A percentile compares a stretch with the other conserved stretches of the same genome.
phyloP scores from a whole-genome alignment of 92 coral and sea anemone species.

The Virgularia gustaviana region DNA sequence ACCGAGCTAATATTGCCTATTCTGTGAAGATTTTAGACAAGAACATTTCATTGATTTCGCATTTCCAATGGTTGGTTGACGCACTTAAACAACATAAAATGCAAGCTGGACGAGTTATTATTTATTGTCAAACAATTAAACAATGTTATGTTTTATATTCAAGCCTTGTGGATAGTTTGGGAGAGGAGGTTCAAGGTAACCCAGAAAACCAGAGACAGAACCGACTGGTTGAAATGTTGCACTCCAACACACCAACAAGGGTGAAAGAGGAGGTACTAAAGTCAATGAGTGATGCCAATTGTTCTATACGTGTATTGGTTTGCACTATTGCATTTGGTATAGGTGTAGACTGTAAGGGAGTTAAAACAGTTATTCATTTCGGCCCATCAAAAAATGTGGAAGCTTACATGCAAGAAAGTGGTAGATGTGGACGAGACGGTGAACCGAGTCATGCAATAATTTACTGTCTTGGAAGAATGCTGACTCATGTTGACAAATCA shows the following conservation, averaged over 20 bases:
- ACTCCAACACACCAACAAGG: constrained; percentile 36
- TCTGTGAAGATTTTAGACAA: constrained; percentile 22
- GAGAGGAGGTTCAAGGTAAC: constrained; percentile 19
- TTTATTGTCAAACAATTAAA: constrained; percentile 31
- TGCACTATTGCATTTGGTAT: constrained; percentile 48
- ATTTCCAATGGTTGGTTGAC: constrained; percentile 30
- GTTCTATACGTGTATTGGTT: constrained; percentile 21
- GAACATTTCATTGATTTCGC: neutral
- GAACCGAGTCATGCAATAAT: constrained; percentile 38
- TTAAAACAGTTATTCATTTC: constrained; percentile 27
- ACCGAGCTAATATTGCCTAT: neutral
- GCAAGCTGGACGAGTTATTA: constrained; percentile 22
- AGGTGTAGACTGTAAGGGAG: constrained; percentile 37
- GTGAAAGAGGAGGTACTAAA: constrained; percentile 21
- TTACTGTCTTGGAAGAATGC: constrained; percentile 34
- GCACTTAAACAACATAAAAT: constrained; percentile 23
- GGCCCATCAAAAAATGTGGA: constrained; percentile 41
- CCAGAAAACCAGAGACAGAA: constrained; percentile 2
- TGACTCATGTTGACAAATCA: constrained; percentile 41
- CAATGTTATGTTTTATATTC: constrained; percentile 15
- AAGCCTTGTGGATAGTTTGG: neutral
- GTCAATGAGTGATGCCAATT: neutral
- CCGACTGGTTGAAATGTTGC: constrained; percentile 45
- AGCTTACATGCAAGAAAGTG: constrained; percentile 37
- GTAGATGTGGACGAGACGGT: constrained; percentile 41